phyloP scores from a whole-genome alignment of 2,888 invertebrate genomes.

The Agrochola litura region DNA sequence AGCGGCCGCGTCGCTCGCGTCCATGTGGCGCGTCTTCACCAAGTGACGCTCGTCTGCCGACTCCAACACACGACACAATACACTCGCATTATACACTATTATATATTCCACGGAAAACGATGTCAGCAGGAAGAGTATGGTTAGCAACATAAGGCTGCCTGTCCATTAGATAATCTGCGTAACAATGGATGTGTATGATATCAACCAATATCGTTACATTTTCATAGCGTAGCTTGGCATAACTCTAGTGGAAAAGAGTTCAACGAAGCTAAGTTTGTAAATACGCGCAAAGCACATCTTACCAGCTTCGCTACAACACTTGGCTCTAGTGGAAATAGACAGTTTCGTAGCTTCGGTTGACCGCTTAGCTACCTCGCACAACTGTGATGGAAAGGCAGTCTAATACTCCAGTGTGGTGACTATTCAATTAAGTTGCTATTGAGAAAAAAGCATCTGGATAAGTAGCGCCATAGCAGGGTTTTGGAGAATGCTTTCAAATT shows the following conservation, averaged over 20 bases:
- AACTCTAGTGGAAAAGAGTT: neutral
- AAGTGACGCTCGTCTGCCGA: slow-evolving; percentile 78
- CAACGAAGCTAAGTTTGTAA: neutral
- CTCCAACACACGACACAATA: neutral
- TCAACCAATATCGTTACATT: neutral
- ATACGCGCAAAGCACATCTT: neutral
- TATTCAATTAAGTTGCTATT: neutral
- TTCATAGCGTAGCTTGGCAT: neutral
- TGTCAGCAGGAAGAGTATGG: neutral
- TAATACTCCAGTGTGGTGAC: slow-evolving; percentile 1
- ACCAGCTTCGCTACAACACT: neutral
- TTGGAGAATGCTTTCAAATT: neutral
- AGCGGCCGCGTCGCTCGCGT: slow-evolving; percentile 95
- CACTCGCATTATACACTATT: neutral
- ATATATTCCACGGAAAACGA: neutral
- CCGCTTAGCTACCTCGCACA: neutral
- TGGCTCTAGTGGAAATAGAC: neutral
- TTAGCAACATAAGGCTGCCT: neutral
- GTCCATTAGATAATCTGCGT: neutral
- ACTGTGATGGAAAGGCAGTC: neutral
- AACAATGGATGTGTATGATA: neutral
- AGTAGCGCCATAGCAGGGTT: neutral
- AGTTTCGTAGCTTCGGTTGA: neutral
- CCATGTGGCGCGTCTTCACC: slow-evolving; percentile 95
- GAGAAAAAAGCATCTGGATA: neutral